Evolutionary conservation across 2,113 vertebrate species (phyloP), one percentile per base, ranked within the genome.

Genomic region (Collichthys lucidus): DNA sequence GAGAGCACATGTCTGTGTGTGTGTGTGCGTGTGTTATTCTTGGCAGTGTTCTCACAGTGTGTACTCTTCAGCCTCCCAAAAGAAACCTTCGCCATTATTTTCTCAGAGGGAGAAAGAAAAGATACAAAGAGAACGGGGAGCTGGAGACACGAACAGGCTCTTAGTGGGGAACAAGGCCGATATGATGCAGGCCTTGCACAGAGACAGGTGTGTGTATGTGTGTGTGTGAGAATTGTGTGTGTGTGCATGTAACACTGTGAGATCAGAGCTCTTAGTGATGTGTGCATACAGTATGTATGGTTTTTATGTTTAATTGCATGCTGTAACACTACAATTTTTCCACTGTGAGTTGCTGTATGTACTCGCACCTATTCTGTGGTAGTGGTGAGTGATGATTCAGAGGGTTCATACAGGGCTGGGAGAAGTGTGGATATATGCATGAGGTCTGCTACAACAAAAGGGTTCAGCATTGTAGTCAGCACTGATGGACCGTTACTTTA

Each of bases 21-120:
- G 69, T 42, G 69, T 42, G 60, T 57, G 57, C 77, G 79, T 65
- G 90, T 83, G 85, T 89, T 85, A 74, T 87, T 91, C 87, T 90
- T 84, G 90, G 83, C 69, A 64, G 35, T 71, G 52, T 67, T 74
- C 82, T 79, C 80, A 74, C 75, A 87, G 68, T 85, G 88, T 86
- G 80, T 82, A 77, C 79, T 90, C 80, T 65, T 70, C 40, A 80
- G 68, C 42, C 76, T 84, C 79, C 75, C 77, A 65, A 88, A 77
- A 81, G 71, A 85, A 87, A 90, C 79, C 62, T 80, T 85, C 63
- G 52, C 66, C 68, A 82, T 90, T 87, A 87, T 92, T 87, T 86
- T 88, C 86, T 83, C 64, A 79, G 56, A 84, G 74, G 47, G 68
- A 80, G 80, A 83, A 81, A 74, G 62, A 75, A 74, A 69, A 74